Conservation (phyloP, 2,888 invertebrate genomes). For the Polymixis flavicincta region DNA sequence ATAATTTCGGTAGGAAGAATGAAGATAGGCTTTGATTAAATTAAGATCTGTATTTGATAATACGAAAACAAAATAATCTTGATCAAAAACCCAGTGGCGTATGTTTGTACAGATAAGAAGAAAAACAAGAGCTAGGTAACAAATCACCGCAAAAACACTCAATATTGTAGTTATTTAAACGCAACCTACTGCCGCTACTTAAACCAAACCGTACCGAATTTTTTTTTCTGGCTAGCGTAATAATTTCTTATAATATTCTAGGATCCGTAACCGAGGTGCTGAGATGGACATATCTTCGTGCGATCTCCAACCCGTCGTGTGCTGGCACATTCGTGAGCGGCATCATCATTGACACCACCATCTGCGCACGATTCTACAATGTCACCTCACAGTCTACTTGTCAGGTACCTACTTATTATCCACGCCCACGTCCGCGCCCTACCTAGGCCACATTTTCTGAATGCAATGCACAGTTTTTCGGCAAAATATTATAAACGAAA, state of each 20-base stretch:
- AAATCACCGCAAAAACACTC: background rate
- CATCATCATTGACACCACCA: constrained; percentile 74
- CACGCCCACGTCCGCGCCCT: background rate
- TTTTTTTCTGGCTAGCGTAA: background rate
- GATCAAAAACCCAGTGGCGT: constrained; percentile 1
- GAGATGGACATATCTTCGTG: constrained; percentile 84
- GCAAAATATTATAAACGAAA: background rate
- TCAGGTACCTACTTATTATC: too few relatives aligned
- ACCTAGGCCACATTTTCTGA: background rate
- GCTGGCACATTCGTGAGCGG: constrained; percentile 68
- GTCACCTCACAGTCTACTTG: constrained; percentile 86
- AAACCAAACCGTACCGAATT: background rate
- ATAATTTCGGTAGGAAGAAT: constrained; percentile 17
- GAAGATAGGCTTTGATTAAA: constrained; percentile 8
- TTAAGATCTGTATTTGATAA: constrained; percentile 21
- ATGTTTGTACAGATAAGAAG: constrained; percentile 4
- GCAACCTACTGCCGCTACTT: background rate
- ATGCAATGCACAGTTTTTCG: background rate
- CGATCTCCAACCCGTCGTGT: constrained; percentile 76
- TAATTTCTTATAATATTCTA: constrained; percentile 45
- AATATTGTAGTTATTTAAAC: background rate
- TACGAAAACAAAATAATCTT: constrained; percentile 14
- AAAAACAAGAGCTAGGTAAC: background rate
- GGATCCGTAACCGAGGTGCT: constrained; percentile 74
- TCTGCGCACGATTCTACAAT: constrained; percentile 84